These are phyloP conservation scores for Chiloscyllium punctatum DNA, from an alignment of 2,797 vertebrate species.

Conservation along the genomic window DNA sequence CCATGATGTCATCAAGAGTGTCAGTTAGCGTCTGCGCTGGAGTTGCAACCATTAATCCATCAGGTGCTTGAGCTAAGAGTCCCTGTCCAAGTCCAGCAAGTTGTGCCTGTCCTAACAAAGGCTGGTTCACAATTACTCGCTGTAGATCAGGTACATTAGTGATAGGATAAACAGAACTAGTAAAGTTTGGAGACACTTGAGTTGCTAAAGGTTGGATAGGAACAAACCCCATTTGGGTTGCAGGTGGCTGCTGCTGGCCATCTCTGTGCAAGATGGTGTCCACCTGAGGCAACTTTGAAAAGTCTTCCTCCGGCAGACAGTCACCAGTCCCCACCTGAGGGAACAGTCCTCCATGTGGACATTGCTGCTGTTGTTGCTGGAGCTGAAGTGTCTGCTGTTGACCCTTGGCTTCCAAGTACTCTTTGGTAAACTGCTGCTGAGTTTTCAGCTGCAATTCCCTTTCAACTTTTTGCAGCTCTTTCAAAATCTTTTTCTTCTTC, in stretches of 20 bases:
- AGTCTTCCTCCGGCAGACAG: conserved; percentile 66
- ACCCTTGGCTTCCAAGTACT: conserved; percentile 98
- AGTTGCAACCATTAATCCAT: conserved; percentile 98
- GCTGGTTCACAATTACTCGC: conserved; percentile 77
- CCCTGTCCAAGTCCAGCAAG: conserved; percentile 72
- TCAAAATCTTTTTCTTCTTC: conserved; percentile 99
- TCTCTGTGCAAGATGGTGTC: conserved; percentile 80
- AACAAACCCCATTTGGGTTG: conserved; percentile 75
- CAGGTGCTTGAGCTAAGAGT: conserved; percentile 83
- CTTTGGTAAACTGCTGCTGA: conserved; percentile 99
- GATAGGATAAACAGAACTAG: conserved; percentile 78
- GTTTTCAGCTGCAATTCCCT: conserved; percentile 99
- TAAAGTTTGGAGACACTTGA: conserved; percentile 73
- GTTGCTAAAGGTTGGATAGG: conserved; percentile 82
- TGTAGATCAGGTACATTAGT: conserved; percentile 84
- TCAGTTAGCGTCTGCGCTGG: conserved; percentile 98
- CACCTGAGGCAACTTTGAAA: conserved; percentile 84
- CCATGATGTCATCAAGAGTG: conserved; percentile 99
- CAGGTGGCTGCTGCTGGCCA: conserved; percentile 66
- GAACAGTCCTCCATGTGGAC: conserved; percentile 71
- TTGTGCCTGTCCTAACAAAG: conserved; percentile 82
- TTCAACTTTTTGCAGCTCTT: conserved; percentile 98
- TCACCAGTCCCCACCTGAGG: conserved; percentile 63
- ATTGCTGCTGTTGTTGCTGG: conserved; percentile 64
- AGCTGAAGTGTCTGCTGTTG: conserved; percentile 59